Conservation (phyloP, 2,113 vertebrate genomes). For the Sphaerodactylus townsendi region DNA sequence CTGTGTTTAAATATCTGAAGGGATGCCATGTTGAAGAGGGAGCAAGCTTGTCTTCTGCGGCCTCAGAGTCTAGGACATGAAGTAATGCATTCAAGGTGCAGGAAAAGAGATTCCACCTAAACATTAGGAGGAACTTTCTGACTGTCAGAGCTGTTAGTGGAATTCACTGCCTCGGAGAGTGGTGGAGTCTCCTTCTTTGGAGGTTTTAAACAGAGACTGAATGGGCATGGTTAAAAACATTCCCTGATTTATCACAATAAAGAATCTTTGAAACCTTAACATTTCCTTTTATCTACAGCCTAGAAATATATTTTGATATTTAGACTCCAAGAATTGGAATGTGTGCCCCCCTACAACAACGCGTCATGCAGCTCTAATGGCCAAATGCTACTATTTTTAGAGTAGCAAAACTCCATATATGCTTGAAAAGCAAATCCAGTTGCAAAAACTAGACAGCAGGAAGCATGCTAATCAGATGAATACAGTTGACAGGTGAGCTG, state of each 20-base stretch:
- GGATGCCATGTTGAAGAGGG: no score
- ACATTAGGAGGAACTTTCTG: no score
- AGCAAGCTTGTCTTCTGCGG: no score
- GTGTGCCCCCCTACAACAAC: not conserved
- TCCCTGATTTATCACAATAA: not conserved
- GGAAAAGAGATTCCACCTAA: no score
- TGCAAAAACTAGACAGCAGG: not conserved
- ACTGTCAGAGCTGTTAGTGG: no score
- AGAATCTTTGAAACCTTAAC: not conserved
- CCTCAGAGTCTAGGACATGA: no score
- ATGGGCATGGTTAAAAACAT: not conserved
- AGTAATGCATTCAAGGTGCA: no score
- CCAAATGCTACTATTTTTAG: not conserved
- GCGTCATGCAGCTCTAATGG: not conserved
- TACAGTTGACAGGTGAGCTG: not conserved
- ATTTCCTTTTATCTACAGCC: not conserved
- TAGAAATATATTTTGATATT: not conserved
- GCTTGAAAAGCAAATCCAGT: no score
- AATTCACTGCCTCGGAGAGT: no score
- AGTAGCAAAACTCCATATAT: not conserved
- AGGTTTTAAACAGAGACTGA: no score
- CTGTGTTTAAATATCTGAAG: no score
- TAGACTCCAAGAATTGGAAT: not conserved
- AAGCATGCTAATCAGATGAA: not conserved
- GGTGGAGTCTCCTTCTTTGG: no score